Evolutionary conservation across 2,113 vertebrate species (phyloP).

Genomic region (Oostethus manadensis): DNA sequence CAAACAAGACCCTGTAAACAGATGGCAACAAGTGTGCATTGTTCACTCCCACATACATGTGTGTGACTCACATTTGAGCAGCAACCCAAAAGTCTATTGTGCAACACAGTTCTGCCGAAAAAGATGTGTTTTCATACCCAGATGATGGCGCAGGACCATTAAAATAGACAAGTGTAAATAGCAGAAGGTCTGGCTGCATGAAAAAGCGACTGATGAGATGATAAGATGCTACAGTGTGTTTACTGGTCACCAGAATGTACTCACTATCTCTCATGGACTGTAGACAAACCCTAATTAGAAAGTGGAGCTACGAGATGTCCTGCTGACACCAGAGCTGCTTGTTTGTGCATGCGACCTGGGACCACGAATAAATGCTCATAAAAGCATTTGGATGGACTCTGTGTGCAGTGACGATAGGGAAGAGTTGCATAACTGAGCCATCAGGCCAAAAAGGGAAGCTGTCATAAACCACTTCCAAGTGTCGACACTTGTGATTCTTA

Average conservation of each 20-base stretch:
- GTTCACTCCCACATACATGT: background rate
- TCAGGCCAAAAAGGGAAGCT: background rate
- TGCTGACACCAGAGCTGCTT: conserved; percentile 31
- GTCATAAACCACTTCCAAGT: too few species aligned
- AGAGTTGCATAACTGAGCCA: conserved; percentile 12
- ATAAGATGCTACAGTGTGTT: conserved; percentile 3
- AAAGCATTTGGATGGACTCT: conserved; percentile 5
- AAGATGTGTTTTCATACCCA: too few species aligned
- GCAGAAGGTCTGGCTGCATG: background rate
- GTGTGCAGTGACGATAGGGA: conserved; percentile 1
- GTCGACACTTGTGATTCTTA: background rate
- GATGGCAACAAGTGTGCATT: background rate
- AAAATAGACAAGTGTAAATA: background rate
- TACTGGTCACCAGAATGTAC: conserved; percentile 5
- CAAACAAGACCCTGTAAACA: background rate
- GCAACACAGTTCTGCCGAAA: background rate
- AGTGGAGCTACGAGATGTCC: conserved; percentile 26
- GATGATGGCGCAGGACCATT: background rate
- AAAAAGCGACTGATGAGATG: background rate
- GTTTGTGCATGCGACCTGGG: conserved; percentile 28
- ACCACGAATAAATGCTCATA: conserved; percentile 22
- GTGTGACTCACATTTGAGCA: background rate
- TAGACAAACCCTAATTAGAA: conserved; percentile 45
- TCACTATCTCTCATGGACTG: conserved; percentile 6
- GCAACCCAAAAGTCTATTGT: background rate